A percentile compares a stretch with the other conserved stretches of the same genome.
Evolutionary conservation across 1,140 invertebrate species (phyloP).

Genomic region (Melitaea cinxia): DNA sequence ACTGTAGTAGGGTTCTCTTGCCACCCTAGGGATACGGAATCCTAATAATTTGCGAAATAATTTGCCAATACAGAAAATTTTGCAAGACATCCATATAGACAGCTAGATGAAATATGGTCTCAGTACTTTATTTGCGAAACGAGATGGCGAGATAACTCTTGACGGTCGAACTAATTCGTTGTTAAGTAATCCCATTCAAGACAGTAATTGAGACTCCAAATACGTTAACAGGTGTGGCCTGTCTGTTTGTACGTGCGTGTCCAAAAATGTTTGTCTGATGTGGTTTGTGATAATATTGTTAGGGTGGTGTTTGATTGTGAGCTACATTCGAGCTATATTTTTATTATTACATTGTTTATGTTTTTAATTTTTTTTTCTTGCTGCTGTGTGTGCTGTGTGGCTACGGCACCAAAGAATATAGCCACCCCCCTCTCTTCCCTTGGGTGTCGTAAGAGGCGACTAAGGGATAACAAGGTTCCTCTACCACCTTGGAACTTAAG

Average conservation of each 20-base stretch:
- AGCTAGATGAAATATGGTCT: neutral
- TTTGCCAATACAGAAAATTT: neutral
- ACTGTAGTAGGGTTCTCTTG: too few relatives aligned
- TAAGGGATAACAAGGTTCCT: too few relatives aligned
- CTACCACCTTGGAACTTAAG: too few relatives aligned
- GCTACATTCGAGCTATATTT: neutral
- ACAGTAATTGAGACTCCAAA: conserved; percentile 6
- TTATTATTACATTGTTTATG: neutral
- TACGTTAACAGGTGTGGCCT: conserved; percentile 5
- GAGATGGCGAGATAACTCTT: neutral
- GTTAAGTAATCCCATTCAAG: conserved; percentile 6
- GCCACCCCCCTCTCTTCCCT: too few relatives aligned
- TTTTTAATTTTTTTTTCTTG: too few relatives aligned
- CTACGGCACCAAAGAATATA: too few relatives aligned
- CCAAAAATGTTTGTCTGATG: conserved; percentile 1
- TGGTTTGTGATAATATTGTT: neutral
- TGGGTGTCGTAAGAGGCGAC: too few relatives aligned
- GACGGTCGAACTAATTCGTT: conserved; percentile 9
- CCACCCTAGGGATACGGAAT: neutral
- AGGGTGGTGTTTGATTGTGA: neutral
- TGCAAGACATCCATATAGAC: conserved; percentile 5
- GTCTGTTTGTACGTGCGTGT: conserved; percentile 3
- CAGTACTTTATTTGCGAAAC: neutral
- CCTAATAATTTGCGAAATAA: neutral
- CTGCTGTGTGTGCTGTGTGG: too few relatives aligned